Conservation (phyloP, 2,888 invertebrate genomes). For the Himalopsyche japonica region DNA sequence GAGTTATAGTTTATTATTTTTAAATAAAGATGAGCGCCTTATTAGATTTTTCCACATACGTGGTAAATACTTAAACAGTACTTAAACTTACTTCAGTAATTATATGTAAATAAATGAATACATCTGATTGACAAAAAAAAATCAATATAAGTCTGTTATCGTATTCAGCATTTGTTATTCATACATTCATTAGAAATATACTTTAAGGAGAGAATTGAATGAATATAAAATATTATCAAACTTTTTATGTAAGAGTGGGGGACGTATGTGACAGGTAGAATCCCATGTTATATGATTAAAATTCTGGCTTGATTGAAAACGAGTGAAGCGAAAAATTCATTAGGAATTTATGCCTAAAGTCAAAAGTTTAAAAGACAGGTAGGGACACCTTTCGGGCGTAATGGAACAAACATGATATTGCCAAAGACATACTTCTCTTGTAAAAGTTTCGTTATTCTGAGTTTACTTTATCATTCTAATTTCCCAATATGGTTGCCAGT, state of each 20-base stretch:
- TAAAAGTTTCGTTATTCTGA: not conserved
- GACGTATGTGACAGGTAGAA: not conserved
- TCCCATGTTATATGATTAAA: constrained; percentile 8
- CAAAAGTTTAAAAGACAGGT: constrained; percentile 8
- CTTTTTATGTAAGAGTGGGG: not conserved
- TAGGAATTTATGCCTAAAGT: constrained; percentile 25
- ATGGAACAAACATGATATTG: not conserved
- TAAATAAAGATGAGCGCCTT: too few species aligned
- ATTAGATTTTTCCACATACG: too few species aligned
- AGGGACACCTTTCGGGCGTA: not conserved
- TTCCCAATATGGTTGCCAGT: constrained; percentile 28
- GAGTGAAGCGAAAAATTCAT: constrained; percentile 34
- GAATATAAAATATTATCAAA: not conserved
- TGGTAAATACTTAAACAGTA: too few species aligned
- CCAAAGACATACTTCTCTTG: not conserved
- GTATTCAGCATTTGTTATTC: not conserved
- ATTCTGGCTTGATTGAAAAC: constrained; percentile 29
- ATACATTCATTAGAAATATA: not conserved
- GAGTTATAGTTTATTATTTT: too few species aligned
- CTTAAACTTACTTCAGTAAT: too few species aligned
- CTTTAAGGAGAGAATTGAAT: not conserved
- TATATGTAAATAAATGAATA: too few species aligned
- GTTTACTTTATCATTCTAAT: constrained; percentile 38
- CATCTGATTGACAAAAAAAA: too few species aligned
- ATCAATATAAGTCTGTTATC: too few species aligned